Base-by-base conservation (phyloP, 2,888 invertebrate genomes). In the Drosophila mulleri region DNA sequence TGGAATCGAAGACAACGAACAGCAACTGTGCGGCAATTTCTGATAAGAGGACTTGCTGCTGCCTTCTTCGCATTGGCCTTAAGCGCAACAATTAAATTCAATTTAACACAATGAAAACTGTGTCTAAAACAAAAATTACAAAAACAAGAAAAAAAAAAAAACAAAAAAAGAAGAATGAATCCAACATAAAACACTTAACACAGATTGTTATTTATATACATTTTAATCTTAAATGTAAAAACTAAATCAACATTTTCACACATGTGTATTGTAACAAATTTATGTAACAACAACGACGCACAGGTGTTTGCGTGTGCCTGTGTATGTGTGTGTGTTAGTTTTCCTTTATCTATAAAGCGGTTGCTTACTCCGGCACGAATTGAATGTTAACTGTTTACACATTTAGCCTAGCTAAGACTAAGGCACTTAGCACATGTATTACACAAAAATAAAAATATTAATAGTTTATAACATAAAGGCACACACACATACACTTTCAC, bases 61-160 rank as follows among this genome's bases (percentile, higher is more conserved):
- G 66, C 81, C 78, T 78, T 67, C 52, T 50, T 50, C 48, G 61
- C 45, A 66, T 63, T 72, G 65, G 82, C 64, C 72, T 75, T 75
- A 81, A 60, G 67, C 64, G 59, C 57, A 72, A 62, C 50, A 72
- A 66, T 20, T 62, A 2, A 41, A 39, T 39, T 39, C 67, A 56
- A 53, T 66, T 66, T 45, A 57, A 65, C 57, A 47, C 60, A 67
- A 66, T 60, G 39, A 14, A 64, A 72, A 52, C 54, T 67, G 67
- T 72, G 75, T 75, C 61, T 78, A 81, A 80, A 48, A n/a, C 4
- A 29, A 29, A 11, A 26, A 29, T 29, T 14, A 6, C 20, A 44
- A 20, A 20, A n/a, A n/a, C n/a, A n/a, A n/a, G n/a, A n/a, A n/a
- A n/a, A n/a, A n/a, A n/a, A n/a, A n/a, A n/a, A n/a, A n/a, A n/a